These are phyloP conservation scores for Mus pahari DNA, from an alignment of 2,113 vertebrate genomes.

Conservation along the genomic window DNA sequence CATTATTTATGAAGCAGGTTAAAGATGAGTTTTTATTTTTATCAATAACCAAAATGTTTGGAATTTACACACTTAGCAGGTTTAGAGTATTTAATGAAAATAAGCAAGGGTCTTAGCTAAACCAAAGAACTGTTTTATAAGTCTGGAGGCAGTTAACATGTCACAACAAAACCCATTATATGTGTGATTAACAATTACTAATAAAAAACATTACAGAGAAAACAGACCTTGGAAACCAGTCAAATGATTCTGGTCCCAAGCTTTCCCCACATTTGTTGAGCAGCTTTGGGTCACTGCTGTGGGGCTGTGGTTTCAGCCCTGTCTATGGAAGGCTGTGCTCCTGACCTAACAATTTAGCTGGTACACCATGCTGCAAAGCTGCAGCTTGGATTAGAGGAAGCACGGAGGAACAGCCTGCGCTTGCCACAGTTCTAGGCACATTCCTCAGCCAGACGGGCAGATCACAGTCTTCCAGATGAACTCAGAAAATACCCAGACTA, in stretches of 20 bases:
- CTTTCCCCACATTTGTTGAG: not conserved
- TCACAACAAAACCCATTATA: not conserved
- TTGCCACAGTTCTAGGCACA: not conserved
- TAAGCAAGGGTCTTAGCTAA: not conserved
- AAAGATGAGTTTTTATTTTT: not conserved
- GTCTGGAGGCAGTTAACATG: not conserved
- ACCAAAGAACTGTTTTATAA: not conserved
- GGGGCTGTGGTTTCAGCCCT: fast-evolving
- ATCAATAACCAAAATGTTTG: constrained; percentile 13
- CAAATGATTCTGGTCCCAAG: not conserved
- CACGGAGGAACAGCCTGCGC: not conserved
- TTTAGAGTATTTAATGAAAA: not conserved
- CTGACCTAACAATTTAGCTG: not conserved
- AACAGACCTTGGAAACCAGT: not conserved
- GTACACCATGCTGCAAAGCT: not conserved
- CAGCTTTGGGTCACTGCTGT: not conserved
- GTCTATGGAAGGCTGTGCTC: not conserved
- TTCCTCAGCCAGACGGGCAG: not conserved
- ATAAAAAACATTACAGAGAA: not conserved
- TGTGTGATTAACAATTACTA: not conserved
- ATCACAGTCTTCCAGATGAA: not conserved
- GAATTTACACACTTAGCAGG: not conserved
- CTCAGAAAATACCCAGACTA: not conserved
- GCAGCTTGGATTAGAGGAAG: not conserved
- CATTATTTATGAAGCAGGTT: not conserved